Base-by-base conservation (phyloP, 2,797 vertebrate genomes). In the Falco biarmicus region DNA sequence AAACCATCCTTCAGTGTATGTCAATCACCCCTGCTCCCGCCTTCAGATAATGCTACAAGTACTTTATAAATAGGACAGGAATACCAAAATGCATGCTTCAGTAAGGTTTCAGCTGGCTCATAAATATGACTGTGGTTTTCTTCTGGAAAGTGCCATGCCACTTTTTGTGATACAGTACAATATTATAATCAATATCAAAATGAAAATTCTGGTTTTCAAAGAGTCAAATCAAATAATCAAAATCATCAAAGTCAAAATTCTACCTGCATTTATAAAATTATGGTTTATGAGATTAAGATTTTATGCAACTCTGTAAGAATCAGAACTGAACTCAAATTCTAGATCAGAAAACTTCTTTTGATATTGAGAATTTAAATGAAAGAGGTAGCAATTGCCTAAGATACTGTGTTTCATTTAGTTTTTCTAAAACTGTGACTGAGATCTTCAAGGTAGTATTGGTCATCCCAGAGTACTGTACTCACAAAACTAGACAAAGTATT, bases 21-120 rank as follows among this genome's bases (percentile, higher is more conserved):
- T 74, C 4, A 0, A 9, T 32, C 39, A n/a, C 24, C 5, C 18
- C 28, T 1, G 0, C 20, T 90, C 15, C 31, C 69, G 15, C 22
- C 22, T 78, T 31, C 57, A 69, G 45, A 48, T 59, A 84, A 16
- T 26, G 16, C 13, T 73, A 11, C 13, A 31, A 53, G 19, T 56
- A 2, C 41, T 51, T 80, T 50, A 20, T 60, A 65, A 54, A 54
- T 65, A 50, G 15, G 4, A 24, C 29, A 37, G 15, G 16, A 84
- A 56, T 61, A 59, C 41, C 39, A 10, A 59, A 64, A 39, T 53
- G 74, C 56, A n/a, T 53, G 28, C 51, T 60, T 88, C 28, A 22
- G 11, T 31, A 48, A 60, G 32, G 13, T 37, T 70, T 56, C 63
- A 76, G 6, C 26, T 56, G 18, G 9, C 13, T 75, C n/a, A 39